Evolutionary conservation across 2,888 invertebrate genomes (phyloP), one percentile per base, ranked within the genome.

Genomic region (Chrysopilus asiliformis): DNA sequence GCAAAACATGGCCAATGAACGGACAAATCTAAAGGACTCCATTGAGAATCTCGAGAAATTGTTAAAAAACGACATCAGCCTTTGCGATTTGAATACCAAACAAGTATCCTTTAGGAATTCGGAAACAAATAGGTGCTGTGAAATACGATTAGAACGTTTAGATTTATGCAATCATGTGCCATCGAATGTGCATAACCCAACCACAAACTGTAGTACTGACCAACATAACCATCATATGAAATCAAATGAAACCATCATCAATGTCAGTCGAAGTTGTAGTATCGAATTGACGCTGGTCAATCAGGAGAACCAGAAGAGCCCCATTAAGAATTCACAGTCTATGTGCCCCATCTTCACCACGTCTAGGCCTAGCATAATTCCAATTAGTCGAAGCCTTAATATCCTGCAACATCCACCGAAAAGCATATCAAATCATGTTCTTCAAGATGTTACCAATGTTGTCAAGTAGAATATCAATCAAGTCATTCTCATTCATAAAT

Each of bases 41-140:
- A 63, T 63, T 37, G 62, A 63, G 47, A 63, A 62, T 43, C 46
- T 63, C 12, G 61, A 61, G 46, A 58, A 60, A 18, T 47, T 63
- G 38, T 49, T 63, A 6, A 62, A 63, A 51, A 62, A 63, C 47
- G 60, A 63, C 43, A 57, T 63, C 13, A 61, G 60, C 30, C 48
- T 63, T 7, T 63, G 63, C 22, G 60, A 60, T 47, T 47, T 60
- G 42, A 61, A 57, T 46, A 58, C 53, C 36, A 60, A 61, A 38
- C 60, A 61, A 38, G 52, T 57, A 45, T 58, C 55, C 43, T 46
- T 61, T 17, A 16, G 38, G 3, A 32, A 27, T 12, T 32, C 10
- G 9, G 38, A 38, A 22, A n/a, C 19, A 6, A n/a, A n/a, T n/a
- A n/a, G n/a, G n/a, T n/a, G n/a, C n/a, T n/a, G n/a, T n/a, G n/a